phyloP scores from a whole-genome alignment of 2,888 invertebrate genomes.

The Aporophyla lueneburgensis region DNA sequence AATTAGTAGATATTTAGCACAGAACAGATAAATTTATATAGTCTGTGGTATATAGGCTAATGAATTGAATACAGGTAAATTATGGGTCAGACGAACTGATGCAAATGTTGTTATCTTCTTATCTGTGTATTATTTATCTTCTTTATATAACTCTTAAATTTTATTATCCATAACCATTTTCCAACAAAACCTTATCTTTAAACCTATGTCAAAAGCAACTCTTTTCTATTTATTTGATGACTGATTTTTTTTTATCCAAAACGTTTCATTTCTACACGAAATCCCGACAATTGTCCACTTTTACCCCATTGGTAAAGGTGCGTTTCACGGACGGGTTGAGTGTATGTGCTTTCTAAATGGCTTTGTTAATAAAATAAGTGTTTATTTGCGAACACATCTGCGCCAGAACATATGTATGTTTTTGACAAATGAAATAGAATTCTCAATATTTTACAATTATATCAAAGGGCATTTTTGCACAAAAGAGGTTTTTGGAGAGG shows the following conservation, averaged over 20 bases:
- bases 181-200: neutral
- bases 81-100: neutral
- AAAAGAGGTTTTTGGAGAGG: slow-evolving; percentile 28
- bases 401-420: slow-evolving; percentile 69
- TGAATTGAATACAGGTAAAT: no score
- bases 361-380: slow-evolving; percentile 76
- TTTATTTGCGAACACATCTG: slow-evolving; percentile 86
- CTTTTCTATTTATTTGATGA: neutral
- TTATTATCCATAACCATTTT: neutral
- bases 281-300: slow-evolving; percentile 25
- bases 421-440: slow-evolving; percentile 57
- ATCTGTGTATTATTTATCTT: no score
- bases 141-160: neutral
- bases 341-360: slow-evolving; percentile 64
- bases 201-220: neutral
- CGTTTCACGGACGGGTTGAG: slow-evolving; percentile 79
- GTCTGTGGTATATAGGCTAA: no score
- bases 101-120: neutral
- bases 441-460: slow-evolving; percentile 36
- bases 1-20: neutral
- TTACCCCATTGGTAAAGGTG: slow-evolving; percentile 82
- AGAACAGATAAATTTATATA: no score
- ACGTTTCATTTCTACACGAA: neutral
- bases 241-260: neutral
- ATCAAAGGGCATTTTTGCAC: slow-evolving; percentile 54